These are phyloP conservation scores for Parazoanthus swiftii DNA, from an alignment of 92 coral and sea anemone genomes.

Conservation along the genomic window DNA sequence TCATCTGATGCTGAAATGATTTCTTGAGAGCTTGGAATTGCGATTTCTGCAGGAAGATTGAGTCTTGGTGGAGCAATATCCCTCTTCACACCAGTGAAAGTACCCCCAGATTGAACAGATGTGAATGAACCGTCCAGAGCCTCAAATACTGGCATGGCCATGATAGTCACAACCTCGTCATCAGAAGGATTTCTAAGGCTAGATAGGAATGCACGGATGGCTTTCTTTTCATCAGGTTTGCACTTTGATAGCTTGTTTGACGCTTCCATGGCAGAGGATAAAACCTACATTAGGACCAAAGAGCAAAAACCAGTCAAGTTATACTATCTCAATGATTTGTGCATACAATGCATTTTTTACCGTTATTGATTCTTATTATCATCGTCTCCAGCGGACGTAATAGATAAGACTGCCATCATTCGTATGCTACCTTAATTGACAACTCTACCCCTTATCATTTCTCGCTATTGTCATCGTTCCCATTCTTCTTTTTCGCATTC, in stretches of 20 bases:
- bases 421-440: too few relatives aligned
- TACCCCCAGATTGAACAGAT: slow-evolving; percentile 65
- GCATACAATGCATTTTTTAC: neutral
- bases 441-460: too few relatives aligned
- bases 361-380: neutral
- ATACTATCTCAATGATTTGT: neutral
- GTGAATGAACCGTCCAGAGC: slow-evolving; percentile 83
- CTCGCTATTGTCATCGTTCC: too few relatives aligned
- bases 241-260: slow-evolving; percentile 45
- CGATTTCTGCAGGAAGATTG: slow-evolving; percentile 70
- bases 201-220: slow-evolving; percentile 78
- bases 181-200: slow-evolving; percentile 85
- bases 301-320: neutral
- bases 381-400: too few relatives aligned
- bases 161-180: slow-evolving; percentile 76
- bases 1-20: slow-evolving; percentile 93
- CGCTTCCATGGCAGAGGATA: slow-evolving; percentile 60
- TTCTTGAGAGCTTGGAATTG: slow-evolving; percentile 68
- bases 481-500: too few relatives aligned
- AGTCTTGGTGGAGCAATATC: slow-evolving; percentile 87
- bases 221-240: slow-evolving; percentile 69
- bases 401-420: too few relatives aligned
- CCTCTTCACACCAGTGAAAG: slow-evolving; percentile 62
- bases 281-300: slow-evolving; percentile 32
- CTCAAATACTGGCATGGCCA: slow-evolving; percentile 87